Conservation (phyloP, 2,113 vertebrate species). For the Ellobius talpinus region DNA sequence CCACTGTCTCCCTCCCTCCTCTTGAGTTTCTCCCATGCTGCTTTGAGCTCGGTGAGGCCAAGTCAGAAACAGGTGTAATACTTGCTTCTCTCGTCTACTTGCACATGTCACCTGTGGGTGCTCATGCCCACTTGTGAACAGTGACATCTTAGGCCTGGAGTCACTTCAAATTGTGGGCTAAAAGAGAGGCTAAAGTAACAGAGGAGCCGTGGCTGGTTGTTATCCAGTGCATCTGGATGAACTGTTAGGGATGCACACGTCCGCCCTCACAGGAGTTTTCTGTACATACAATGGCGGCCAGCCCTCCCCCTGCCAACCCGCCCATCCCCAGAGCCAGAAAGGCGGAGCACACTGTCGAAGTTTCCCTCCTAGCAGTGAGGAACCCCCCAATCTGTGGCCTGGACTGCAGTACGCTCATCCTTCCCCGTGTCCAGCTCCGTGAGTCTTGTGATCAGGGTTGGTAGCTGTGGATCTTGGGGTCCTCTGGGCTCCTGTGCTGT, state of each 20-base stretch:
- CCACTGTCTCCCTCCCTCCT: neutral
- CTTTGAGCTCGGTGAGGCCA: conserved; percentile 60
- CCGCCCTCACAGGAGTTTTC: neutral
- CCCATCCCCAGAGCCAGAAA: neutral
- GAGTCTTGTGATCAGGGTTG: neutral
- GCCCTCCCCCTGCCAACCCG: neutral
- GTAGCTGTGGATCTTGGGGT: conserved; percentile 13
- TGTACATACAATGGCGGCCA: neutral
- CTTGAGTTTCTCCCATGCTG: conserved; percentile 59
- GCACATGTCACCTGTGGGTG: neutral
- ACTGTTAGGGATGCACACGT: neutral
- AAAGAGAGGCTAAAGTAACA: neutral
- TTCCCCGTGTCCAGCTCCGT: neutral
- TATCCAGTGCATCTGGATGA: neutral
- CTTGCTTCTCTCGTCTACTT: neutral
- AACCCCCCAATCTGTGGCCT: neutral
- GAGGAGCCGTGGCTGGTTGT: neutral
- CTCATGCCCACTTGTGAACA: neutral
- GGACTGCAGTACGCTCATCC: neutral
- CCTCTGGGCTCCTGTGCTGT: conserved; percentile 31
- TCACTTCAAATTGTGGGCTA: neutral
- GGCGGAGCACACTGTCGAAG: neutral
- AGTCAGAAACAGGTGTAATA: conserved; percentile 34
- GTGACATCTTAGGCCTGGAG: neutral
- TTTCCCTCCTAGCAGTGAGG: neutral